Percentiles rank a stretch among this genome's conserved stretches.
These are phyloP conservation scores for Mythimna vitellina DNA, from an alignment of 2,888 invertebrate genomes.

Conservation along the genomic window DNA sequence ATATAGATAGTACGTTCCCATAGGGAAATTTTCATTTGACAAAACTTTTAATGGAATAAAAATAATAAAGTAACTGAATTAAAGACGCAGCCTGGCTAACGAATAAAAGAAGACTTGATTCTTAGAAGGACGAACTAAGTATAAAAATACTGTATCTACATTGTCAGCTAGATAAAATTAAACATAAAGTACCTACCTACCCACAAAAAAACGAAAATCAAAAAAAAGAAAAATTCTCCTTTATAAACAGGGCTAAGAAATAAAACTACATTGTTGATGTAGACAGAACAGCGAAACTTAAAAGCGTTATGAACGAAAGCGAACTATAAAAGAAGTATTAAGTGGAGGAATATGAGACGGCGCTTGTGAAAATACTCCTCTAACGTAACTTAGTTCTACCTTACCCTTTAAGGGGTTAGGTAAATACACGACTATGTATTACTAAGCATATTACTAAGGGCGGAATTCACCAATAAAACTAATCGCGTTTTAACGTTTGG, in stretches of 20 bases:
- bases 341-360: constrained; percentile 12
- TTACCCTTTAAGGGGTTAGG: neutral
- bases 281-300: constrained; percentile 15
- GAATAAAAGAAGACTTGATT: neutral
- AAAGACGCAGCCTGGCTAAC: neutral
- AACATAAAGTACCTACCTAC: neutral
- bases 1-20: neutral
- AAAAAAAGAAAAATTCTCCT: neutral
- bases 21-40: neutral
- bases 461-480: too few species aligned
- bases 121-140: neutral
- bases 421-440: neutral
- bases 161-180: neutral
- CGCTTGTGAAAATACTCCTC: constrained; percentile 8
- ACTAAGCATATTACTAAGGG: too few species aligned
- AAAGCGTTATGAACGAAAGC: constrained; percentile 20
- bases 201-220: neutral
- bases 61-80: neutral
- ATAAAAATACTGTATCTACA: neutral
- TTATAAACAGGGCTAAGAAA: neutral
- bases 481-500: too few species aligned
- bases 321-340: constrained; percentile 36
- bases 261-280: constrained; percentile 33
- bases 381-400: constrained; percentile 11
- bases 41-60: neutral